Conservation (phyloP, 2,888 invertebrate genomes). For the Agriopis aurantiaria region DNA sequence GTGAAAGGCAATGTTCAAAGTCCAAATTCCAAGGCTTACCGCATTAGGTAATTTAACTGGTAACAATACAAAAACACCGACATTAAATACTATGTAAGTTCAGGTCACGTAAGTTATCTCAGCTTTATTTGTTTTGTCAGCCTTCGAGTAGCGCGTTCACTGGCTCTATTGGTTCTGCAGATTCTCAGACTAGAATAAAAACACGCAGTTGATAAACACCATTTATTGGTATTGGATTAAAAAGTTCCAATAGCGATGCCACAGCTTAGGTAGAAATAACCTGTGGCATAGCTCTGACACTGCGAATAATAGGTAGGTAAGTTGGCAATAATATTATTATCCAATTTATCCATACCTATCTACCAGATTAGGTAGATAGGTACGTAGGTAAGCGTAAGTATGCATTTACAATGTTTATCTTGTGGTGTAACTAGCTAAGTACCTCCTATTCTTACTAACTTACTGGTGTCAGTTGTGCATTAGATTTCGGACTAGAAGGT, state of each 20-base stretch:
- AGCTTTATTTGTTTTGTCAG: background rate
- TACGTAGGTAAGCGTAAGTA: too few relatives aligned
- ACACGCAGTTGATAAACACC: too few relatives aligned
- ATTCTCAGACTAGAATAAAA: too few relatives aligned
- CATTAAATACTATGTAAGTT: background rate
- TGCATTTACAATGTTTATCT: background rate
- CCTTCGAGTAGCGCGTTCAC: background rate
- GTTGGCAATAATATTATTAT: background rate
- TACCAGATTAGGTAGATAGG: background rate
- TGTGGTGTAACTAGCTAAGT: background rate
- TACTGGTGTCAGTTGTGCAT: slow-evolving; percentile 5
- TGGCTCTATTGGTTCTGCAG: too few relatives aligned
- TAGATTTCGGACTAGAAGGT: slow-evolving; percentile 9
- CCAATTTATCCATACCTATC: background rate
- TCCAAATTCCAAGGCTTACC: slow-evolving; percentile 40
- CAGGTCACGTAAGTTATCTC: background rate
- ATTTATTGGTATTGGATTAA: too few relatives aligned
- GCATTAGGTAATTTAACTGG: background rate
- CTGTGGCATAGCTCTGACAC: too few relatives aligned
- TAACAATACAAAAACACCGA: slow-evolving; percentile 10
- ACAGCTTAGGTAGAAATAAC: too few relatives aligned
- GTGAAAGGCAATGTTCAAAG: slow-evolving; percentile 26
- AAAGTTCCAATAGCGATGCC: too few relatives aligned
- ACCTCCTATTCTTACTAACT: background rate
- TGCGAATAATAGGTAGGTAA: background rate